Conservation (phyloP, 2,113 vertebrate genomes). For the Megaceryle torquata region DNA sequence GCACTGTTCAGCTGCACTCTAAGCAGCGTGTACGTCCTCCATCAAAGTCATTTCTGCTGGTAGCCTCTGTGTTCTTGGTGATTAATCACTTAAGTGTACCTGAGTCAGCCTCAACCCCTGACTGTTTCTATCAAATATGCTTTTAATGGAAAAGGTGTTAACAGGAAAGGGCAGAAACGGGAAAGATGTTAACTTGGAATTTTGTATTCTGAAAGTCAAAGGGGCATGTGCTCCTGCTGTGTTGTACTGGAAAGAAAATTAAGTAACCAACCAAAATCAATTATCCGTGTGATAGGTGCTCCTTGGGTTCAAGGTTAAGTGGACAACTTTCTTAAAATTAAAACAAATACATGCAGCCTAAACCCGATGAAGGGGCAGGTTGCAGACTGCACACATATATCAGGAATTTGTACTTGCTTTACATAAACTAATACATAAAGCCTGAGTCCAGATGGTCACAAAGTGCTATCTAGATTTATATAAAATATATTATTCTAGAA, state of each 20-base stretch:
- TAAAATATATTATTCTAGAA: not conserved
- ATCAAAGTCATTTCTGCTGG: not conserved
- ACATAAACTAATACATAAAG: not conserved
- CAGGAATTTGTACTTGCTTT: not conserved
- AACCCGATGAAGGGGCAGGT: not conserved
- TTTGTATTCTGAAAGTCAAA: not conserved
- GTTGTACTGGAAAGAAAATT: not conserved
- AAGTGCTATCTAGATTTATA: not conserved
- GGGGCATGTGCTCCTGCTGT: not conserved
- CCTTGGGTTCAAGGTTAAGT: not conserved
- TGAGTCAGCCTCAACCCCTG: not conserved
- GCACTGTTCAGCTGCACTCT: not conserved
- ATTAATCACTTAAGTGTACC: not conserved
- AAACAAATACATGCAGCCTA: not conserved
- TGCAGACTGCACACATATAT: not conserved
- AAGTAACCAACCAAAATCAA: not conserved
- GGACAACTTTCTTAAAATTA: not conserved
- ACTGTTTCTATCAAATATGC: not conserved
- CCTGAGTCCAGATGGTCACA: not conserved
- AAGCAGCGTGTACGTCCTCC: not conserved
- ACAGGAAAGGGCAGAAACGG: not conserved
- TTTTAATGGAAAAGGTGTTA: not conserved
- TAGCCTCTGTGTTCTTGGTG: not conserved
- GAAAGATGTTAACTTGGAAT: not conserved
- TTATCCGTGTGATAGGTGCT: not conserved